phyloP scores from a whole-genome alignment of 2,113 vertebrate species.

The Triplophysa siluroides region DNA sequence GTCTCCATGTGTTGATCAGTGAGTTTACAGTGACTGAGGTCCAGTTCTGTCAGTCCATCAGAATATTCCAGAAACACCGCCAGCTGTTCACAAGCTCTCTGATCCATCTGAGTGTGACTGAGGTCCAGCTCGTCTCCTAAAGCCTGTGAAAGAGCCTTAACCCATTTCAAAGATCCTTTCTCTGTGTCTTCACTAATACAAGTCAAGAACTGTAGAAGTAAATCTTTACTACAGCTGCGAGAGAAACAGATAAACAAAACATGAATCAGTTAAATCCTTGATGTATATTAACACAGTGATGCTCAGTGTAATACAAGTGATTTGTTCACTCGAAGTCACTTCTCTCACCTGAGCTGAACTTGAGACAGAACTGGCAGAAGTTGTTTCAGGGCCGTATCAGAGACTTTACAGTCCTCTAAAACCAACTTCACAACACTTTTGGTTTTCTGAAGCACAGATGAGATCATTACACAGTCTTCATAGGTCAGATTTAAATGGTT shows the following conservation, averaged over 20 bases:
- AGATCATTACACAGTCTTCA: constrained; percentile 41
- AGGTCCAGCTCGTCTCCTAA: constrained; percentile 54
- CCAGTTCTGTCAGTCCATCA: constrained; percentile 56
- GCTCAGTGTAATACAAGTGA: accelerated
- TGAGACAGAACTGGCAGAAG: constrained; percentile 39
- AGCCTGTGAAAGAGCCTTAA: constrained; percentile 38
- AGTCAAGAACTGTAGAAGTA: constrained; percentile 50
- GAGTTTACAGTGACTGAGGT: constrained; percentile 57
- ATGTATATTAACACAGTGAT: no score
- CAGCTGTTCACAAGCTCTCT: constrained; percentile 40
- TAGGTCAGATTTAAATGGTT: constrained; percentile 17
- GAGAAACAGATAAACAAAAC: background rate
- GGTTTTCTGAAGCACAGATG: constrained; percentile 32
- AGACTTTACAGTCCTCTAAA: constrained; percentile 44
- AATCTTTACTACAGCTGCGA: constrained; percentile 48
- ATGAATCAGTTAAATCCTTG: no score
- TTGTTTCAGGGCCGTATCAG: constrained; percentile 32
- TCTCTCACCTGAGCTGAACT: constrained; percentile 43
- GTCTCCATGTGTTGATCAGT: constrained; percentile 42
- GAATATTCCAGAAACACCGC: constrained; percentile 53
- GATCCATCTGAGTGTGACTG: constrained; percentile 53
- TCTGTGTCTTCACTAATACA: constrained; percentile 23
- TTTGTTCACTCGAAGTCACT: background rate
- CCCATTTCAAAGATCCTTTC: background rate
- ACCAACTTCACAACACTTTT: constrained; percentile 30